Percentiles rank a stretch among this genome's conserved stretches.
phyloP scores from a whole-genome alignment of 2,797 vertebrate species.

The Staurois parvus region DNA sequence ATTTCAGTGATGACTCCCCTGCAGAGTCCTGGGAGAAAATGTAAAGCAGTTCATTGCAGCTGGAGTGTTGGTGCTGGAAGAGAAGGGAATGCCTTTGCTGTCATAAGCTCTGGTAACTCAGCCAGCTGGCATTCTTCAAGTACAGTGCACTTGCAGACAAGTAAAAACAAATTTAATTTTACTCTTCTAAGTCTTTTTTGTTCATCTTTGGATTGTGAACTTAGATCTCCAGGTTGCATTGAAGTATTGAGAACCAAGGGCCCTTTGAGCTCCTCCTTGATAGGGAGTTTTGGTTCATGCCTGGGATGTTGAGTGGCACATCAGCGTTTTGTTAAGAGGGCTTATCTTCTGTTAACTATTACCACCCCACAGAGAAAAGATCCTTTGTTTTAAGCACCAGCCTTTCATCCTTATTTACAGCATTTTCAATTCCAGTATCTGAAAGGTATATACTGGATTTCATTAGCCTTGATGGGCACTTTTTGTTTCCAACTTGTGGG shows the following conservation, averaged over 20 bases:
- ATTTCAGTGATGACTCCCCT: slow-evolving; percentile 8
- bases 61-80: slow-evolving; percentile 17
- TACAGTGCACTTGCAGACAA: slow-evolving; percentile 23
- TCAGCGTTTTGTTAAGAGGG: neutral
- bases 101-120: slow-evolving; percentile 16
- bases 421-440: neutral
- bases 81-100: slow-evolving; percentile 31
- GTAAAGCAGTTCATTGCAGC: slow-evolving; percentile 29
- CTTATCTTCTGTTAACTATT: neutral
- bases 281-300: neutral
- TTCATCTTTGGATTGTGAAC: slow-evolving; percentile 2
- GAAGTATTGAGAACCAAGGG: slow-evolving; percentile 1
- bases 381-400: neutral
- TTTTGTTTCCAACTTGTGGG: neutral
- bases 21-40: slow-evolving; percentile 16
- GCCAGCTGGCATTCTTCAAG: slow-evolving; percentile 48
- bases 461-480: neutral
- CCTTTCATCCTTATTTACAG: neutral
- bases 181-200: neutral
- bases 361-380: neutral
- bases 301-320: neutral
- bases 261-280: slow-evolving; percentile 21
- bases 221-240: neutral
- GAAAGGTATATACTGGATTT: neutral
- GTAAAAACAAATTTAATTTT: slow-evolving; percentile 9